Evolutionary conservation across 2,888 invertebrate species (phyloP).

Genomic region (Cremastinae sp.): DNA sequence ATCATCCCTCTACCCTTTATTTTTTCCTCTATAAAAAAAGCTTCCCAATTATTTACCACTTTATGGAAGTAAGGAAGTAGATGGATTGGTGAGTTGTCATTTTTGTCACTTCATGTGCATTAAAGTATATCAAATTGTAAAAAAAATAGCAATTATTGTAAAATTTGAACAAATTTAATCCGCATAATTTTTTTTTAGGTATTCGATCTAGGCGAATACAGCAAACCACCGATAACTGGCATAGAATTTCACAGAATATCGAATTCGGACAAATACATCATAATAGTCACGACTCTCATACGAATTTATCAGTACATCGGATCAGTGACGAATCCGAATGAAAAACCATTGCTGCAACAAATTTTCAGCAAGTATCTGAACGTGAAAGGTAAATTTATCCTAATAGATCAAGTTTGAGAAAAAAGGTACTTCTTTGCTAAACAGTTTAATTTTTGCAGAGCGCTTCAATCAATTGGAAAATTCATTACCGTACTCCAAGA

Average conservation of each 20-base stretch:
- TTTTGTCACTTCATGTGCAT: slow-evolving; percentile 13
- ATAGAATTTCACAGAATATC: slow-evolving; percentile 90
- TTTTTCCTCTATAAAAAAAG: slow-evolving; percentile 77
- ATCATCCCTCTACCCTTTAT: slow-evolving; percentile 54
- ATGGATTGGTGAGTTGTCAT: slow-evolving; percentile 86
- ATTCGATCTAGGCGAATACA: slow-evolving; percentile 92
- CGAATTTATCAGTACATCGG: slow-evolving; percentile 95
- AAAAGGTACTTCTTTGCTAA: not conserved
- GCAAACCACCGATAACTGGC: slow-evolving; percentile 91
- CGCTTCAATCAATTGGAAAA: slow-evolving; percentile 88
- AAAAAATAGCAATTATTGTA: not conserved
- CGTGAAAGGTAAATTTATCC: slow-evolving; percentile 82
- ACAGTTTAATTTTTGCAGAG: slow-evolving; percentile 75
- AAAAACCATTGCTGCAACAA: slow-evolving; percentile 89
- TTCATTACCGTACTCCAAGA: slow-evolving; percentile 87
- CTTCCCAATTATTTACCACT: slow-evolving; percentile 89
- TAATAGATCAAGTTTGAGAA: not conserved
- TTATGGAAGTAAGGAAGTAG: slow-evolving; percentile 88
- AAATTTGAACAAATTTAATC: not conserved
- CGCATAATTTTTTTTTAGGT: slow-evolving; percentile 82
- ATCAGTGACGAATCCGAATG: slow-evolving; percentile 85
- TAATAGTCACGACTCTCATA: slow-evolving; percentile 92
- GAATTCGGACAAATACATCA: slow-evolving; percentile 87
- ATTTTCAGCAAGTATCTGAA: slow-evolving; percentile 90
- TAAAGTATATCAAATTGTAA: slow-evolving; percentile 1